A percentile compares a stretch with the other conserved stretches of the same genome.
Evolutionary conservation across 2,888 invertebrate species (phyloP).

Genomic region (Yponomeuta evonymella): DNA sequence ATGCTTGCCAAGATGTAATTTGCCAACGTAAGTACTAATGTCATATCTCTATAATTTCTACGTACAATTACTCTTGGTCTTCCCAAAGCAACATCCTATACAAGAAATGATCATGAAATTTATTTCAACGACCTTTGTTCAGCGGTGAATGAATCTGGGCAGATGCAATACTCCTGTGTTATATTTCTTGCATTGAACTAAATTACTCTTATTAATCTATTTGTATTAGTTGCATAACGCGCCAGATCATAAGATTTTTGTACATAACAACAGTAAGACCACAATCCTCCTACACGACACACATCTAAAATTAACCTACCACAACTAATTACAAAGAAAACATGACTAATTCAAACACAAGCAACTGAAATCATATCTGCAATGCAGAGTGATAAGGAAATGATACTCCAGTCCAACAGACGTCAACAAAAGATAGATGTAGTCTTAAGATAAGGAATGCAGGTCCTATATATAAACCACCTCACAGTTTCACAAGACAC

Average conservation of each 20-base stretch:
- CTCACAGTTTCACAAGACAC: neutral
- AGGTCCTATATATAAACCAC: neutral
- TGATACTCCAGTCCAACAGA: neutral
- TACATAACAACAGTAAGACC: neutral
- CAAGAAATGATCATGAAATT: no score
- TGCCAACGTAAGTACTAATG: no score
- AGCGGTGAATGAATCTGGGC: no score
- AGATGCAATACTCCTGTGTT: no score
- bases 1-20: no score
- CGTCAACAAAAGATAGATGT: neutral
- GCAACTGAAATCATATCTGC: slow-evolving; percentile 12
- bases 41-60: no score
- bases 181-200: no score
- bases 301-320: neutral
- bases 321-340: neutral
- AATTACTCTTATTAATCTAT: no score
- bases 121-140: no score
- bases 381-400: slow-evolving; percentile 13
- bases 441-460: neutral
- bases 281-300: neutral
- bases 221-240: no score
- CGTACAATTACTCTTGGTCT: no score
- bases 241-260: neutral
- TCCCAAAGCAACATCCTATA: no score
- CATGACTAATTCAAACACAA: slow-evolving; percentile 3